Base-by-base conservation (phyloP, 1,140 invertebrate species). In the Eubasilissa regina region DNA sequence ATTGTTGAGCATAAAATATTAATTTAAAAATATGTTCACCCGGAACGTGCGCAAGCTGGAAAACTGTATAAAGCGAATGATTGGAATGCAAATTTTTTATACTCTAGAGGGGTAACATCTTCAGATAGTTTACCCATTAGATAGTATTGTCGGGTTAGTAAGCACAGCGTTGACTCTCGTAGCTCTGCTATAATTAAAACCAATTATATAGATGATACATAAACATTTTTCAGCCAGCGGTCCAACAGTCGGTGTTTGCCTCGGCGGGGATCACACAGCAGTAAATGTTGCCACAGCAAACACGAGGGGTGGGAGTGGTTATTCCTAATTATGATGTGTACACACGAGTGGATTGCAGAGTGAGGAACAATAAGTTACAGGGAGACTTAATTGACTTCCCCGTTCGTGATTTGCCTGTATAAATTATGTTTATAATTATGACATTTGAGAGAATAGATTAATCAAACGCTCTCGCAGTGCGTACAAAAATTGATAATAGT, bases 281-380 rank as follows among this genome's bases (percentile, higher is more conserved):
- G 13, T 3, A 13, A 62, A 44, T 66, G 62, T 66, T 66, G 43
- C 35, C n/a, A 43, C n/a, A 17, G 62, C 17, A 66, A 66, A 66
- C 1, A 66, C 17, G 15, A 58, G 55, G 55, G 21, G 55, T 21
- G 55, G 17, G 21, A 17, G 53, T n/a, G 11, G 53, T 56, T 47
- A 66, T 47, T 17, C 43, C 62, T 66, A 47, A 66, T 66, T 66
- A 66, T 15, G 55, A 58, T 58, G 21, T 58, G 55, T 58, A 58
- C 55, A 58, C 10, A 3, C 9, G 0, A 21, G 55, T 58, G 9
- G 55, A 58, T 58, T 55, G n/a, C n/a, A n/a, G n/a, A n/a, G 55
- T 15, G 0, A 3, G 17, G 55, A 58, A 58, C 21, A 58, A 58
- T 21, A 11, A 8, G 21, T 15, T 21, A 6, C 25, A 35, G 25